Evolutionary conservation across 2,113 vertebrate genomes (phyloP), one percentile per base, ranked within the genome.

Genomic region (Hyaena hyaena): DNA sequence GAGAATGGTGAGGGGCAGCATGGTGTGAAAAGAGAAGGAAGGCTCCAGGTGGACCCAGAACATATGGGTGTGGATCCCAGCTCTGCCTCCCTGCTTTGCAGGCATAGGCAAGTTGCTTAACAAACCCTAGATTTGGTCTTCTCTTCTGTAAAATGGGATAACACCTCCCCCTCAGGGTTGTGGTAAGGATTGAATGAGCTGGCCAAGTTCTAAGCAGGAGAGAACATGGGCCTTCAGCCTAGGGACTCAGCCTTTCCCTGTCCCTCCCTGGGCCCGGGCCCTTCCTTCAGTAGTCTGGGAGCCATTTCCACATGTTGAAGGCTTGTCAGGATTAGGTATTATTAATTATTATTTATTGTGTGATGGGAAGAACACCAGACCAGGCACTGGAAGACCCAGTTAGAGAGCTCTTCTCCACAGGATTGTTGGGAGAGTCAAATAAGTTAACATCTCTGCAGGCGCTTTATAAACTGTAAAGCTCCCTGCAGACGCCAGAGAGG

Each of bases 401-500:
- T 1, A 33, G 26, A 61, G 48, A 3, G 9, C 16, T 19, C 53
- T 90, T 50, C 76, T 68, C n/a, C 76, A 28, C 43, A 82, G 48
- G 61, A 4, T 50, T 10, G 5, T 21, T 31, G 48, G 50, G 28
- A 43, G n/a, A 23, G 68, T 63, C 65, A 65, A 10, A 7, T 33
- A 50, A 77, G 88, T 23, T 55, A 43, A 28, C 7, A 19, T 55
- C 28, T 82, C 58, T 24, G 6, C 5, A 7, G n/a, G 63, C 14
- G 9, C 45, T 83, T 58, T 7, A n/a, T 23, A 43, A 43, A 58
- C 23, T 11, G 0, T 50, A 2, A 0, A 7, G 4, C 5, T 33
- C 61, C 24, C 66, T 4, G 0, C 17, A 9, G 45, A 23, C 0
- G 19, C 55, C 24, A 9, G 2, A 11, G 39, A 24, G 23, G 33